phyloP scores from a whole-genome alignment of 2,113 vertebrate genomes.

The Melospiza georgiana region DNA sequence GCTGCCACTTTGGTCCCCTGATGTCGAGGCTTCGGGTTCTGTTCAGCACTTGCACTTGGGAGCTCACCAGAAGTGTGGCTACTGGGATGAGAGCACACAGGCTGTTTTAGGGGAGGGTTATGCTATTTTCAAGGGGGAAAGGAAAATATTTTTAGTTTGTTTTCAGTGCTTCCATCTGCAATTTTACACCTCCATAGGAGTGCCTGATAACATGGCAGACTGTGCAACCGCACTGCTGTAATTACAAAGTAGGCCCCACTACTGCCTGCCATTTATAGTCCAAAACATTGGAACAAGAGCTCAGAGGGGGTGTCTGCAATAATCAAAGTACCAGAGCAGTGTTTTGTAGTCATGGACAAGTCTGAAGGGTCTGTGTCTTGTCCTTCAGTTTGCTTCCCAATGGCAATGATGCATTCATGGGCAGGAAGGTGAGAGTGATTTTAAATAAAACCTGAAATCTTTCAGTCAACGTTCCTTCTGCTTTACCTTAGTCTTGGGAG shows the following conservation, averaged over 20 bases:
- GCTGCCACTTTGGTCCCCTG: neutral
- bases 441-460: neutral
- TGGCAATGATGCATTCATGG: neutral
- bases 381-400: neutral
- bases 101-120: accelerated
- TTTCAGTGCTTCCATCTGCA: neutral
- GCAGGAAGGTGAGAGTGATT: neutral
- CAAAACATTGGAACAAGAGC: neutral
- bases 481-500: neutral
- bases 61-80: neutral
- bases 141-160: neutral
- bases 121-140: neutral
- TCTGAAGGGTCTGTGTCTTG: neutral
- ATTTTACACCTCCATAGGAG: neutral
- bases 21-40: neutral
- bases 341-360: neutral
- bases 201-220: neutral
- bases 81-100: neutral
- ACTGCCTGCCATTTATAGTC: neutral
- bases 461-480: neutral
- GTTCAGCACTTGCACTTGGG: neutral
- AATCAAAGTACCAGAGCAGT: neutral
- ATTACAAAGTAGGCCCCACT: neutral
- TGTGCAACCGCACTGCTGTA: neutral
- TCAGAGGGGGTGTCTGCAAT: neutral